These are phyloP conservation scores for Urocynchramus pylzowi DNA, from an alignment of 2,113 vertebrate species.

Conservation along the genomic window DNA sequence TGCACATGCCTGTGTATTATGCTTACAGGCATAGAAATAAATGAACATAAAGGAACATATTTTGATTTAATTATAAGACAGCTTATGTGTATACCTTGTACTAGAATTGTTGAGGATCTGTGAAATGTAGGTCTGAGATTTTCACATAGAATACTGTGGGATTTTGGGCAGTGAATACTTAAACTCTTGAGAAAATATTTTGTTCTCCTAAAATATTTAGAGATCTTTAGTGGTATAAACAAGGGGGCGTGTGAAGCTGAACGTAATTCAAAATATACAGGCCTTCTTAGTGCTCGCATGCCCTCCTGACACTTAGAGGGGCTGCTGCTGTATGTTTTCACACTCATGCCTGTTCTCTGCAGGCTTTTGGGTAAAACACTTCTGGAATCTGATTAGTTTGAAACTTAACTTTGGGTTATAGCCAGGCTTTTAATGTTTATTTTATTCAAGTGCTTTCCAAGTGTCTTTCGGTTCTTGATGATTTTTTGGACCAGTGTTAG, in stretches of 20 bases:
- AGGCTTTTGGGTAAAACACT: neutral
- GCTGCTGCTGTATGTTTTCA: neutral
- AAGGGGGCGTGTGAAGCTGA: neutral
- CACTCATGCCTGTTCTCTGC: neutral
- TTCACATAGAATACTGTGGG: neutral
- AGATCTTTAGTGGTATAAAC: neutral
- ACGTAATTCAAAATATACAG: neutral
- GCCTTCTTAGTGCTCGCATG: neutral
- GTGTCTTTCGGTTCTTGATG: neutral
- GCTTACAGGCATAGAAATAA: neutral
- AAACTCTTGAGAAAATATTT: neutral
- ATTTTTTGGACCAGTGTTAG: neutral
- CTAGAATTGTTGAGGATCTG: neutral
- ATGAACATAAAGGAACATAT: neutral
- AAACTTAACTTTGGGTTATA: neutral
- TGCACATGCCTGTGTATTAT: neutral
- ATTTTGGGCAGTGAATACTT: neutral
- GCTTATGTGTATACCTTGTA: neutral
- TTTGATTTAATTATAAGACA: neutral
- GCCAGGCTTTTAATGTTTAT: neutral
- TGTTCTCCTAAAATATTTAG: neutral
- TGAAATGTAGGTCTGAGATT: neutral
- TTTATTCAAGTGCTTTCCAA: neutral
- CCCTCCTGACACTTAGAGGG: neutral
- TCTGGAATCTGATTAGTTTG: neutral